Evolutionary conservation across 2,888 invertebrate species (phyloP), one percentile per base, ranked within the genome.

Genomic region (Baronia brevicornis): DNA sequence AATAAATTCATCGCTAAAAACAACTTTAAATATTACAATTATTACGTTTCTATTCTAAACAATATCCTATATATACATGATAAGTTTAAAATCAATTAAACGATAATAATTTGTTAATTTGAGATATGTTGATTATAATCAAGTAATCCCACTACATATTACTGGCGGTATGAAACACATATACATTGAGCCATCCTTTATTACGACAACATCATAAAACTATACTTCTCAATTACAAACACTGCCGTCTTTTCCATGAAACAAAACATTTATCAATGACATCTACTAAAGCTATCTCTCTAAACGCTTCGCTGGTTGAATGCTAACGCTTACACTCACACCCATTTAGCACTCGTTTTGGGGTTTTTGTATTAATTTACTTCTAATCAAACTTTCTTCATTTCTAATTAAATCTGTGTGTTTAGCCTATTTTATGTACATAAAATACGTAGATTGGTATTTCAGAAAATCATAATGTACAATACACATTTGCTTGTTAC

Each of bases 331-430:
- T 36, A n/a, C 27, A 12, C 9, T 28, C 28, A 36, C 30, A 18
- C 22, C 19, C 27, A 36, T 27, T 23, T 23, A 19, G 23, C 27
- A 36, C 19, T 22, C 28, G 18, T 23, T 36, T 7, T 17, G 26
- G 8, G 40, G 43, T 22, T 33, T 28, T 20, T 35, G 18, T 36
- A 35, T 11, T 30, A 30, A 26, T 27, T 28, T 23, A 29, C 18
- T 33, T 31, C 33, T 41, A 43, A n/a, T n/a, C n/a, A n/a, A n/a
- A 38, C 34, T 37, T 30, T 33, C 33, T 33, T 18, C 22, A 26
- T 41, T 41, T 38, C 19, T n/a, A 27, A 9, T 35, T 5, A 19
- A 14, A 29, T 29, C 7, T 25, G 7, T 17, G 14, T 28, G 19
- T 23, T 26, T 26, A 7, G 9, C 15, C 15, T 7, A 25, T 9